These are phyloP conservation scores for Lycaon pictus DNA, from an alignment of 2,113 vertebrate species.

Conservation along the genomic window DNA sequence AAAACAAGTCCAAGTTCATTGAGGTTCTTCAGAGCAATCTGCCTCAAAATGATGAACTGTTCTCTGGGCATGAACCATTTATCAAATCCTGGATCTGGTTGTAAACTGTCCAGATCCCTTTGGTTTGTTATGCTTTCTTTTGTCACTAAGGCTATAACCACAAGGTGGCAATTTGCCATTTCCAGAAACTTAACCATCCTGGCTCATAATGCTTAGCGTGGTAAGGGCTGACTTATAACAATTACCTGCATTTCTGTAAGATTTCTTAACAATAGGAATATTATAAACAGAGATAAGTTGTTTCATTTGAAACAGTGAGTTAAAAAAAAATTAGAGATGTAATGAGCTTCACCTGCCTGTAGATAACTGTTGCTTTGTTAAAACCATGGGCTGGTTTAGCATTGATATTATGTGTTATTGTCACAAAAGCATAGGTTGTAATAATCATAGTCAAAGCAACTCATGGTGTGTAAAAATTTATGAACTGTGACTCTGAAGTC, in stretches of 20 bases:
- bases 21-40: not conserved
- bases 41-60: not conserved
- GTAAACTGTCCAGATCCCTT: not conserved
- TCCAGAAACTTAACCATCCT: not conserved
- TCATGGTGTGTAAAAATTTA: not conserved
- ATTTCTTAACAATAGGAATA: not conserved
- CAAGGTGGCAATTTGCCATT: not conserved
- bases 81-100: not conserved
- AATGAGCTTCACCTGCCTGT: not conserved
- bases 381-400: not conserved
- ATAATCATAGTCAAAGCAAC: not conserved
- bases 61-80: not conserved
- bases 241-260: not conserved
- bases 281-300: not conserved
- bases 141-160: not conserved
- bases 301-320: constrained; percentile 25
- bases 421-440: not conserved
- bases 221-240: not conserved
- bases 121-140: not conserved
- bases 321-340: not conserved
- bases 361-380: not conserved
- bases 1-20: not conserved
- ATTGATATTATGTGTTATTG: not conserved
- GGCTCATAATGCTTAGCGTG: not conserved
- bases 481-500: not conserved